Evolutionary conservation across 1,140 invertebrate species (phyloP).

Genomic region (Drosophila burlai): DNA sequence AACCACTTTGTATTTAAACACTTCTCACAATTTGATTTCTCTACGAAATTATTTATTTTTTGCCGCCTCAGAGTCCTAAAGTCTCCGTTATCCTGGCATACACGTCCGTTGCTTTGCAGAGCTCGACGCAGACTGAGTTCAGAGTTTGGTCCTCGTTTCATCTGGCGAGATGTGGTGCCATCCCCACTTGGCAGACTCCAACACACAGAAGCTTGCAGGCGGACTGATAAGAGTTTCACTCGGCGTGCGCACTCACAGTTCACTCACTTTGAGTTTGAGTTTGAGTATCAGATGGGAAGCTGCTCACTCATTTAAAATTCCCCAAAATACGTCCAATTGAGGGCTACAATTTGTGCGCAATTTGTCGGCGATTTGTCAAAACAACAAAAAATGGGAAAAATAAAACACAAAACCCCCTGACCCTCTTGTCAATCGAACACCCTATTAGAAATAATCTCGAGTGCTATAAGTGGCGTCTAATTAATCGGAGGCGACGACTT

Average conservation of each 20-base stretch:
- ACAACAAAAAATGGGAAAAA: constrained; percentile 13
- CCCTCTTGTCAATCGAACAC: constrained; percentile 4
- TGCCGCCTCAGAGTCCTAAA: constrained; percentile 38
- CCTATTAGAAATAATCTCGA: constrained; percentile 17
- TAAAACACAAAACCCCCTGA: constrained; percentile 1
- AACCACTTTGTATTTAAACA: not conserved
- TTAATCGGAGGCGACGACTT: constrained; percentile 1
- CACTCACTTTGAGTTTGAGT: not conserved
- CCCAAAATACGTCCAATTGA: not conserved
- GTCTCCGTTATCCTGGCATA: constrained; percentile 30
- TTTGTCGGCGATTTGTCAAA: constrained; percentile 35
- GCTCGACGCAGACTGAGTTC: constrained; percentile 67
- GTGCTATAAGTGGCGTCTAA: constrained; percentile 22
- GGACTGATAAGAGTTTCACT: constrained; percentile 59
- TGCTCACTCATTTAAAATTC: not conserved
- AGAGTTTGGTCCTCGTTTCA: constrained; percentile 27
- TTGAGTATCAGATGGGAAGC: not conserved
- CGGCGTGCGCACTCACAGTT: constrained; percentile 7
- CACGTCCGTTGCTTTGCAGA: constrained; percentile 72
- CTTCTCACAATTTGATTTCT: constrained; percentile 3
- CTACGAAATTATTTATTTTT: constrained; percentile 25
- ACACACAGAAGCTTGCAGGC: constrained; percentile 52
- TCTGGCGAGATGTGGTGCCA: constrained; percentile 49
- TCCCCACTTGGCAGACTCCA: constrained; percentile 19
- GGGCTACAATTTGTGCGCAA: constrained; percentile 25